Conservation (phyloP, 2,113 vertebrate species). For the Ursus arctos region DNA sequence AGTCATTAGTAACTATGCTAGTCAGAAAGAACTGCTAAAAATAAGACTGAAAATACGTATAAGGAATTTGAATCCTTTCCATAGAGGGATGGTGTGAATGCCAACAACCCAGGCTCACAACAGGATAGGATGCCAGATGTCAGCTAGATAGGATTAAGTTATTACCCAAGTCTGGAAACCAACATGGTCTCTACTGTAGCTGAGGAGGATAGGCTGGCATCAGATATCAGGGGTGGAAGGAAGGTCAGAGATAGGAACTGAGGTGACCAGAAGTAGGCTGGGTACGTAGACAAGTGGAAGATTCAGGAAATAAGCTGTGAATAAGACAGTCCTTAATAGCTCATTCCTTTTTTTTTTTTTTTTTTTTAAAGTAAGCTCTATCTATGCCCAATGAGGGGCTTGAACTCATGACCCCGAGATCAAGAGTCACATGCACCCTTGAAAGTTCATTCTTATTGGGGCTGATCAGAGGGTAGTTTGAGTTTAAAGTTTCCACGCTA, state of each 20-base stretch:
- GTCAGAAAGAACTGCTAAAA: not conserved
- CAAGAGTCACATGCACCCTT: not conserved
- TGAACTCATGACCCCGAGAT: not conserved
- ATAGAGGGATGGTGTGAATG: too few relatives aligned
- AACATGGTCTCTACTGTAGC: too few relatives aligned
- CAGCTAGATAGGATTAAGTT: too few relatives aligned
- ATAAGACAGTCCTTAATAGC: not conserved
- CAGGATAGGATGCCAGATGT: too few relatives aligned
- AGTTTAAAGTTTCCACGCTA: not conserved
- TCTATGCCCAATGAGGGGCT: not conserved
- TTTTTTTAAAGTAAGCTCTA: not conserved
- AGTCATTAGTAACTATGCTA: not conserved
- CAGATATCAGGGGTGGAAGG: too few relatives aligned
- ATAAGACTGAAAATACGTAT: not conserved
- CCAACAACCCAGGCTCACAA: too few relatives aligned
- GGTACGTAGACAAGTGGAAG: too few relatives aligned
- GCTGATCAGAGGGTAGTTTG: not conserved
- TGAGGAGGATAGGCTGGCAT: too few relatives aligned
- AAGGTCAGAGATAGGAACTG: too few relatives aligned
- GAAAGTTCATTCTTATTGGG: not conserved
- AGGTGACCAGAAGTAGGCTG: too few relatives aligned
- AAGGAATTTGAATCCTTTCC: slow-evolving; percentile 12
- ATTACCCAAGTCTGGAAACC: too few relatives aligned
- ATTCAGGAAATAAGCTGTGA: not conserved
- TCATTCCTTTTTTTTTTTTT: not conserved